A percentile compares a stretch with the other conserved stretches of the same genome.
phyloP scores from a whole-genome alignment of 2,113 vertebrate species.

The Amphilophus citrinellus region DNA sequence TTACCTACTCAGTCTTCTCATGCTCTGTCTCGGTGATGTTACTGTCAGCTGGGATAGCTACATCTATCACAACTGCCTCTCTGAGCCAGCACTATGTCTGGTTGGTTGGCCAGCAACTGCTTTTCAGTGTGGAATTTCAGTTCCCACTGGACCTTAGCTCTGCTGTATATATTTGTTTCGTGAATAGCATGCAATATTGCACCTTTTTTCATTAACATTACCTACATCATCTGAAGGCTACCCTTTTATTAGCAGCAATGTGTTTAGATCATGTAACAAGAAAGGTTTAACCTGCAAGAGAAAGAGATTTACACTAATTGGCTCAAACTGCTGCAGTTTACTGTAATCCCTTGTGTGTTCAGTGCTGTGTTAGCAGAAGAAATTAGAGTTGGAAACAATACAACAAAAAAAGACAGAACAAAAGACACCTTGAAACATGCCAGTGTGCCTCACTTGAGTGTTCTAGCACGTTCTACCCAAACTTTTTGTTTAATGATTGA shows the following conservation, averaged over 20 bases:
- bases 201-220: not conserved
- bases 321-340: slow-evolving; percentile 12
- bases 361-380: slow-evolving; percentile 1
- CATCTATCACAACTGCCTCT: not conserved
- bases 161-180: not conserved
- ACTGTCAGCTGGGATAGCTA: not conserved
- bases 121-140: not conserved
- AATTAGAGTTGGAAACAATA: not conserved
- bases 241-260: not conserved
- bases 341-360: slow-evolving; percentile 1
- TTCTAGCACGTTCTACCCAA: not conserved
- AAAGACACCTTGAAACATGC: not conserved
- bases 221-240: not conserved
- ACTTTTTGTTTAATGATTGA: not conserved
- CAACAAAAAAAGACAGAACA: not conserved
- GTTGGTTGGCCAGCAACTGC: not conserved
- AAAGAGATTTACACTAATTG: slow-evolving; percentile 4
- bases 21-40: not conserved
- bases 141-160: not conserved
- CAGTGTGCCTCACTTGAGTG: not conserved
- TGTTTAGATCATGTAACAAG: not conserved
- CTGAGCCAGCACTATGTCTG: not conserved
- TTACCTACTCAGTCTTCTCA: not conserved
- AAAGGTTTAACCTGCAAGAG: slow-evolving; percentile 1
- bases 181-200: not conserved